Base-by-base conservation (phyloP, 2,888 invertebrate genomes). In the Athripsodes cinereus region DNA sequence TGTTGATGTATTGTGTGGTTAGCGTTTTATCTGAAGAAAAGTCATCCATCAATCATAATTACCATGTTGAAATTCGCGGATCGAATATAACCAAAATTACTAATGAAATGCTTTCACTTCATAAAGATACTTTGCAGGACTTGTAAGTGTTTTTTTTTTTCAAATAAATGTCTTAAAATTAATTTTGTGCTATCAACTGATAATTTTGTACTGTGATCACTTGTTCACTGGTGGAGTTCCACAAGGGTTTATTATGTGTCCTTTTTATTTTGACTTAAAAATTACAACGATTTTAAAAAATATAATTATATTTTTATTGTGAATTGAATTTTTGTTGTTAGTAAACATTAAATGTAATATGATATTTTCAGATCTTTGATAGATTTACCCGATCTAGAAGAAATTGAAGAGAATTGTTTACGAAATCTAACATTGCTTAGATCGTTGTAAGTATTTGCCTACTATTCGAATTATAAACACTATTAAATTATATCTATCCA, bases 381-480 rank as follows among this genome's bases (percentile, higher is more conserved):
- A 59, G 80, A 79, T 66, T 76, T 84, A 55, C 81, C 80, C 8
- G 72, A 73, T 62, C 69, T 85, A 59, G 73, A 77, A 58, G 75
- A 79, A 58, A 75, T 85, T 18, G 81, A 76, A 54, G 76, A 79
- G 40, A 83, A 83, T 65, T 79, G 81, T 67, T 81, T 85, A 68
- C 72, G 76, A 22, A 75, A 79, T 67, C 80, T 84, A 71, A 78
- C 80, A 58, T 76, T 78, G 70, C 76, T 83, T 59, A 79, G 81
- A 72, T 80, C 82, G 57, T 75, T 84, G 84, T 84, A 71, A 79
- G 83, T 79, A 16, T 52, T 19, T 46, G 11, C 31, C 6, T 31
- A 31, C 11, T 31, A 31, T 31, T 8, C 31, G 6, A 8, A 31
- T n/a, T n/a, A n/a, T n/a, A n/a, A n/a, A n/a, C n/a, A n/a, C n/a